Evolutionary conservation across 1,140 invertebrate genomes (phyloP).

Genomic region (Leptinotarsa defecta): DNA sequence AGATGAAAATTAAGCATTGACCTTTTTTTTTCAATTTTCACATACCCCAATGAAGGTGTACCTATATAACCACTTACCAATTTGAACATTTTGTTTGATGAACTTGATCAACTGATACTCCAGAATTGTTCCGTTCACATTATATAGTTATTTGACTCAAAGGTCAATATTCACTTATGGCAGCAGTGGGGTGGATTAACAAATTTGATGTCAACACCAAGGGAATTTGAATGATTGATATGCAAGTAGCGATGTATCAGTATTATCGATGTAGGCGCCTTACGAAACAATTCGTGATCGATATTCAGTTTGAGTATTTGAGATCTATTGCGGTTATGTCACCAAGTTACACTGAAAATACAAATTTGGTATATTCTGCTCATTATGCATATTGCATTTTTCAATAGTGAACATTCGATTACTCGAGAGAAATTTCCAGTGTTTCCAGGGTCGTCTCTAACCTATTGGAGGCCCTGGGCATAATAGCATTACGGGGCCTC

Average conservation of each 20-base stretch:
- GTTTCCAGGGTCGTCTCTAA: no score
- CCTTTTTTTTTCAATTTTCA: no score
- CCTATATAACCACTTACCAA: neutral
- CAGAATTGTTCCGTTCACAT: neutral
- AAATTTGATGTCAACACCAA: constrained; percentile 3
- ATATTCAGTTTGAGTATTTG: neutral
- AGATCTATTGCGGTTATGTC: neutral
- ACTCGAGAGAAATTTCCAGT: no score
- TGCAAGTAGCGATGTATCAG: neutral
- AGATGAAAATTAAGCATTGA: no score
- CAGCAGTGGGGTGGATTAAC: neutral
- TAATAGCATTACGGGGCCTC: no score
- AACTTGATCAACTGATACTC: neutral
- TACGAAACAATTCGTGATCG: neutral
- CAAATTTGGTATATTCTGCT: no score
- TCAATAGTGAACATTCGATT: no score
- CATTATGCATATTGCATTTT: no score
- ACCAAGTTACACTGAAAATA: neutral
- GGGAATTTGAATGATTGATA: neutral
- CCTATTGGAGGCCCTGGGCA: no score
- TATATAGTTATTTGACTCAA: neutral
- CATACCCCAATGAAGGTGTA: no score
- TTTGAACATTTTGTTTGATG: constrained; percentile 4
- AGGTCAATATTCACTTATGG: neutral
- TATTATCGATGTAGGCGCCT: neutral